Base-by-base conservation (phyloP, 2,797 vertebrate species). In the Fundulus diaphanus region DNA sequence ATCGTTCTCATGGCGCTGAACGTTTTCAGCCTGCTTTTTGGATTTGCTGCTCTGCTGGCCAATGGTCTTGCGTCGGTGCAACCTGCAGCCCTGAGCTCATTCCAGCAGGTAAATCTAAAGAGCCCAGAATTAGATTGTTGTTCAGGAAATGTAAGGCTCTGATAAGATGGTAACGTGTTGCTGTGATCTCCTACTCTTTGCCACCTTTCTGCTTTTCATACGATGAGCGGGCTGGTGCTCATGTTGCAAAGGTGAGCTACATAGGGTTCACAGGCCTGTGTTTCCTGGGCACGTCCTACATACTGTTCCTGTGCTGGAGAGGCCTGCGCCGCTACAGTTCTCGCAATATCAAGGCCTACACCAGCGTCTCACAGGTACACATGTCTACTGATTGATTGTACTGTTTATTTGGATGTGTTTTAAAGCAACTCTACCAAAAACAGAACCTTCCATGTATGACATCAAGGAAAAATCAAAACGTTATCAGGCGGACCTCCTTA, bases 261-360 rank as follows among this genome's bases (percentile, higher is more conserved):
- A 82, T 94, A 31, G 31, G 82, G 1, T 94, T 95, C 72, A 70
- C 82, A 22, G 65, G 88, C 0, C 82, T 79, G 82, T 95, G 93
- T 80, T 81, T 92, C 22, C 70, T 94, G 79, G 89, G 90, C 0
- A 93, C 95, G 2, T 3, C 90, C 52, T 95, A 93, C 87, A 85
- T 87, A 0, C 70, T 94, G 24, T 93, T 96, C 72, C 84, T 96
- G 68, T 92, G 92, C 75, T 95, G 95, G 92, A 94, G 90, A 84
- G 96, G 94, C 79, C 87, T 95, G 7, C 85, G 56, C 0, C 91
- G 85, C 81, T 95, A 95, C 84, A 90, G 93, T 59, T 6, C 85
- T 7, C 68, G 84, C 29, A 63, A 82, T 22, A 61, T 31, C 51
- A 90, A 90, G 77, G 37, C 83, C 79, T 94, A 95, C 90, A 90